These are phyloP conservation scores for Blera fallax DNA, from an alignment of 2,888 invertebrate genomes.

Conservation along the genomic window DNA sequence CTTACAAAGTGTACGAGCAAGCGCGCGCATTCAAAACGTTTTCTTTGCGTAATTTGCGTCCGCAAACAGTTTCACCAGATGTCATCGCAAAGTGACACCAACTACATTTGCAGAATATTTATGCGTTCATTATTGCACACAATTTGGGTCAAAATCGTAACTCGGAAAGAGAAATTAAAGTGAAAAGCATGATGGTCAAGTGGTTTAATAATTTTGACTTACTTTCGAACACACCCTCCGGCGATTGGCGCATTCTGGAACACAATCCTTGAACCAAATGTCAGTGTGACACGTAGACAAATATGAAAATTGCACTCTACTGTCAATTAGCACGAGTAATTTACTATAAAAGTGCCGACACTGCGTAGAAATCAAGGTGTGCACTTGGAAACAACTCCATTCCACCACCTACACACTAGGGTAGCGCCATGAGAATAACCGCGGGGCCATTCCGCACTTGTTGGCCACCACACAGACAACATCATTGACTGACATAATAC, in stretches of 20 bases:
- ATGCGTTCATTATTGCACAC: conserved; percentile 39
- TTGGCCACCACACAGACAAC: conserved; percentile 6
- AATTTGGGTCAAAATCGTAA: conserved; percentile 44
- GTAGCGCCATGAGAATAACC: conserved; percentile 20
- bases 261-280: conserved; percentile 58
- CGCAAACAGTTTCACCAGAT: conserved; percentile 60
- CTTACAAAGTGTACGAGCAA: conserved; percentile 5
- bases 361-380: conserved; percentile 45
- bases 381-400: conserved; percentile 33
- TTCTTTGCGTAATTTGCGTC: conserved; percentile 46
- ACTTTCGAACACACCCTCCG: conserved; percentile 46
- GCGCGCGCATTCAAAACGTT: neutral
- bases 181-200: conserved; percentile 1
- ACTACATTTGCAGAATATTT: conserved; percentile 53
- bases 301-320: conserved; percentile 20
- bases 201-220: neutral
- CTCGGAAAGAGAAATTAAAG: conserved; percentile 32
- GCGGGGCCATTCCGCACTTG: neutral
- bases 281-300: conserved; percentile 39
- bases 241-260: conserved; percentile 13
- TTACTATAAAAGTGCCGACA: conserved; percentile 43
- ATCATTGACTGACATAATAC: conserved; percentile 32
- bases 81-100: conserved; percentile 50
- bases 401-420: conserved; percentile 45
- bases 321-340: conserved; percentile 53